Percentiles rank a stretch among this genome's conserved stretches.
Conservation (phyloP, 2,888 invertebrate species). For the Metalampra italica region DNA sequence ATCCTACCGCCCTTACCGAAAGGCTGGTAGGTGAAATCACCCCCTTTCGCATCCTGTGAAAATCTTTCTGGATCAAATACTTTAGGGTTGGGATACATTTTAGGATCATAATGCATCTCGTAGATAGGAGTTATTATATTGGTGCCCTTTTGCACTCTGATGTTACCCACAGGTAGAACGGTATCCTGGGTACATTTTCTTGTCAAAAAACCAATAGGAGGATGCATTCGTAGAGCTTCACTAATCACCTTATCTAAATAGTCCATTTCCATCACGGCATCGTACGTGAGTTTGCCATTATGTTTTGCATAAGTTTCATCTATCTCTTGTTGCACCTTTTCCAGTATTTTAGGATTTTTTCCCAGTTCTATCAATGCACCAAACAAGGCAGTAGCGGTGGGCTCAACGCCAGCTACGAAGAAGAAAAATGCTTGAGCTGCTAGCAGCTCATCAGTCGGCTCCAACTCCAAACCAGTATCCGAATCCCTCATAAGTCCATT, state of each 20-base stretch:
- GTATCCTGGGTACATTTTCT: slow-evolving; percentile 40
- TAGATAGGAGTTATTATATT: slow-evolving; percentile 43
- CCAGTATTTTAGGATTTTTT: slow-evolving; percentile 38
- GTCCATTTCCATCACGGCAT: slow-evolving; percentile 36
- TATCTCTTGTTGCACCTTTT: slow-evolving; percentile 48
- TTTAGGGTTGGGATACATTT: slow-evolving; percentile 60
- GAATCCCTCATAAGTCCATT: slow-evolving; percentile 37
- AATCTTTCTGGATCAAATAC: slow-evolving; percentile 62
- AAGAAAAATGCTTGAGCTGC: slow-evolving; percentile 59
- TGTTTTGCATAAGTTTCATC: slow-evolving; percentile 33
- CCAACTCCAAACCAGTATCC: slow-evolving; percentile 37
- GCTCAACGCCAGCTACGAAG: slow-evolving; percentile 57
- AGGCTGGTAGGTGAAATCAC: slow-evolving; percentile 48
- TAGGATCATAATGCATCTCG: slow-evolving; percentile 56
- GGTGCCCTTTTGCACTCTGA: slow-evolving; percentile 44
- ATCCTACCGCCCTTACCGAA: slow-evolving; percentile 64
- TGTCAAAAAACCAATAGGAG: slow-evolving; percentile 41
- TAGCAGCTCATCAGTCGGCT: slow-evolving; percentile 48
- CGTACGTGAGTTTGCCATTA: slow-evolving; percentile 35
- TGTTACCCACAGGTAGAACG: slow-evolving; percentile 46
- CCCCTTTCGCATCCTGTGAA: slow-evolving; percentile 27
- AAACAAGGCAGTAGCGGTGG: slow-evolving; percentile 46
- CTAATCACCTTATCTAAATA: slow-evolving; percentile 46
- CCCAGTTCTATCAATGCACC: slow-evolving; percentile 46
- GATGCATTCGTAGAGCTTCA: slow-evolving; percentile 43